Evolutionary conservation across 1,140 invertebrate genomes (phyloP), one percentile per base, ranked within the genome.

Genomic region (Drosophila orena): DNA sequence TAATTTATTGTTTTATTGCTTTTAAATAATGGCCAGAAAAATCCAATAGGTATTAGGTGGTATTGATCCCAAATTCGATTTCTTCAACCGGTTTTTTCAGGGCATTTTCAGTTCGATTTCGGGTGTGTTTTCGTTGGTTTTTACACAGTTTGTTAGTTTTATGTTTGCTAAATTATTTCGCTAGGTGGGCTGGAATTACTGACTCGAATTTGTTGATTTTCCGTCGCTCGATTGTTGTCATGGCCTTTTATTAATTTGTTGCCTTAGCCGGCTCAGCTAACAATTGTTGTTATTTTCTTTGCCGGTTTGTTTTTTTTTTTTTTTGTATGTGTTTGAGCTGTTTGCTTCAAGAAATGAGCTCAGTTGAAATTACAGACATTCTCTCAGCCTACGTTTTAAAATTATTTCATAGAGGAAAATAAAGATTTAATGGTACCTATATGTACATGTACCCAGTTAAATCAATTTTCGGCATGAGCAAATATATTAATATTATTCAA

Each of bases 241-340:
- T 71, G 66, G 68, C 68, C 65, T 70, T 71, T 58, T 43, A 71
- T 71, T 42, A 70, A 43, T 50, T 58, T 47, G 68, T 69, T 70
- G 35, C n/a, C 55, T 69, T 69, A 47, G 50, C 61, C 61, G 65
- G 30, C 47, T 69, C 58, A 22, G 17, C 57, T 30, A 47, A 30
- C 34, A 64, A 65, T 64, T 65, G 42, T 30, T 30, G 58, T 43
- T 42, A 20, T 11, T 44, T 38, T 40, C 40, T 7, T 40, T 4
- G 59, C 54, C 54, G 49, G 34, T 30, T 30, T 30, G 34, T 1
- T 38, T 57, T 57, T 38, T 30, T 30, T 30, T 17, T 1, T 38
- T 57, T 57, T 38, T 64, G 20, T 66, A 20, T 35, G 60, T 35
- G 54, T 10, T 8, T 35, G 34, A 43, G 30, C 38, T 30, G 54